Base-by-base conservation (phyloP, 2,797 vertebrate genomes). In the Chromis chromis region DNA sequence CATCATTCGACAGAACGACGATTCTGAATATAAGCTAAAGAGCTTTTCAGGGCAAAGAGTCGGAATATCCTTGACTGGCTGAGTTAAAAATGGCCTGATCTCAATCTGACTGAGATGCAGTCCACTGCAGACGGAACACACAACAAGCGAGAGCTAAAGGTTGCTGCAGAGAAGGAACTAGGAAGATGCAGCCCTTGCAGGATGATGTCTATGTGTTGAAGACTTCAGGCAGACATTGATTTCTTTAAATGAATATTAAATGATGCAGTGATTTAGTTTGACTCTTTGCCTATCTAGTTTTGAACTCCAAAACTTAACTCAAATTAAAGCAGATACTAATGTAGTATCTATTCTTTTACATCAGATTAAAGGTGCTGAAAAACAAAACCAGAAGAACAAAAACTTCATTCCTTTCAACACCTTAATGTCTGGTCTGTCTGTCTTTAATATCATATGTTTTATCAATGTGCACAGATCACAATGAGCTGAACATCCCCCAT, bases 391-490 rank as follows among this genome's bases (percentile, higher is more conserved):
- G 36, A 39, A 39, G 3, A 31, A 31, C 10, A 13, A 39, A 11
- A 39, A 39, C 4, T 39, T 5, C 13, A 13, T 11, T 39, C 8
- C 12, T 10, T 39, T 13, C 8, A 39, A 39, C 9, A 12, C 1
- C 9, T 12, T 13, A 13, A 25, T 25, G 25, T 4, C 25, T 4
- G 25, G 25, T 25, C 10, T 11, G 36, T 13, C 36, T 12, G 36
- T 39, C 9, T 39, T 39, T 39, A 13, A 39, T 10, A 13, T 39
- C 10, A 11, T 39, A 17, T 44, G 17, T 5, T 59, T 11, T 25
- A 59, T 92, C 89, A 66, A 91, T 92, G 0, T 93, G 31, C 50
- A 71, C 91, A n/a, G 94, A 90, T 77, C 86, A 90, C 64, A 91
- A 78, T 5, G 90, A 93, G 78, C 81, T 82, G 42, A 93, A 75